Base-by-base conservation (phyloP, 53 echinoderm and acorn worm genomes). In the Echinometra lucunter region DNA sequence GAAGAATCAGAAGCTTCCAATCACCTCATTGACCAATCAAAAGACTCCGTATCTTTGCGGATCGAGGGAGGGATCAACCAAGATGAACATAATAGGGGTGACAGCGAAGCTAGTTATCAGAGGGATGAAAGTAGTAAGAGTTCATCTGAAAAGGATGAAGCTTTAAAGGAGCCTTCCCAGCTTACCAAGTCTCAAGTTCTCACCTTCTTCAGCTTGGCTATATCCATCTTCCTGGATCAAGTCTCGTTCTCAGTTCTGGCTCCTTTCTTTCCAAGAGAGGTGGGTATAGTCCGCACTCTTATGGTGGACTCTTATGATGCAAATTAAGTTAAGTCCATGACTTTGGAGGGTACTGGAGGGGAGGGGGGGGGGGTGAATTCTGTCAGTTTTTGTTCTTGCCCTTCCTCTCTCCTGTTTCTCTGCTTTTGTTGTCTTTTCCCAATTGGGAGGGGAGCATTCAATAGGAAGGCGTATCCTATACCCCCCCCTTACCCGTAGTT, bases 201-300 rank as follows among this genome's bases (percentile, higher is more conserved):
- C n/a, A 96, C 90, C 89, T 96, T 97, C 44, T 17, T 90, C 82
- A 83, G 93, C 13, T 27, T 95, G 28, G 94, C 95, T 15, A 82
- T 96, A 37, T 80, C 96, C 11, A 81, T 72, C 23, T 88, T 96
- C 58, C 89, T 96, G 2, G 89, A 94, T 45, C 87, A 87, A 66
- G 88, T 89, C 34, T 92, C 96, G 21, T 97, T 93, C 78, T 96
- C 97, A 28, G 93, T 96, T 30, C 91, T 97, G 72, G 95, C 96
- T 12, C 95, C 95, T 27, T 97, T 97, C 90, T 97, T 96, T 89
- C 97, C 97, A 49, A 74, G 94, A 30, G 97, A 95, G 95, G 97
- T 97, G 89, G 67, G 95, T 74, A 44, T 27, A 27, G 15, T 21
- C 4, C 4, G 4, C 9, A 53, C 53, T 53, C 53, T 13, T 53